Evolutionary conservation across 2,113 vertebrate genomes (phyloP).

Genomic region (Gadus macrocephalus): DNA sequence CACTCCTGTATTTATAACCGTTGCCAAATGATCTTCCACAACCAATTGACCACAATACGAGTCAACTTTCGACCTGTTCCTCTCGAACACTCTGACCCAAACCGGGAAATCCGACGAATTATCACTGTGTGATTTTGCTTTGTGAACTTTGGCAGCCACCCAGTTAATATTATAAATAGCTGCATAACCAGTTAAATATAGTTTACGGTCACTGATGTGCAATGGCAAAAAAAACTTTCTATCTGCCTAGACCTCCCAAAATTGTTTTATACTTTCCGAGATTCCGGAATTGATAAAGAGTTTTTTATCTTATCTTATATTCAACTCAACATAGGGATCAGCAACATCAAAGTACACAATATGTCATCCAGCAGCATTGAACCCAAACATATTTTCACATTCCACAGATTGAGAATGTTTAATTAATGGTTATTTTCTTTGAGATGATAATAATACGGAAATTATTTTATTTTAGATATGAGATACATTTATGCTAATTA

Average conservation of each 20-base stretch:
- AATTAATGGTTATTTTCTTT: too few relatives aligned
- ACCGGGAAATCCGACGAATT: not conserved
- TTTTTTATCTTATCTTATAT: not conserved
- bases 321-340: too few relatives aligned
- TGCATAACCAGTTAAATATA: constrained; percentile 1
- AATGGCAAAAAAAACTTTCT: constrained; percentile 8
- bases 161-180: constrained; percentile 32
- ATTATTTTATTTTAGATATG: too few relatives aligned
- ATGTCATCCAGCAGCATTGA: too few relatives aligned
- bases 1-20: not conserved
- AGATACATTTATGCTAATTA: too few relatives aligned
- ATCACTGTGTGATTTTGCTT: constrained; percentile 19
- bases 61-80: constrained; percentile 22
- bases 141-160: constrained; percentile 14
- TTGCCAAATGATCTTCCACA: not conserved
- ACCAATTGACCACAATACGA: constrained; percentile 15
- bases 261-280: too few relatives aligned
- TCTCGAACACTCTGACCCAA: constrained; percentile 3
- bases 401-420: too few relatives aligned
- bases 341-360: too few relatives aligned
- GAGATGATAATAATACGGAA: too few relatives aligned
- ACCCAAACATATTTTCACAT: too few relatives aligned
- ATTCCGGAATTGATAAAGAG: not conserved
- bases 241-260: not conserved
- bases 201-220: constrained; percentile 1